A percentile compares a stretch with the other conserved stretches of the same genome.
Conservation (phyloP, 2,888 invertebrate species). For the Cantharis lateralis region DNA sequence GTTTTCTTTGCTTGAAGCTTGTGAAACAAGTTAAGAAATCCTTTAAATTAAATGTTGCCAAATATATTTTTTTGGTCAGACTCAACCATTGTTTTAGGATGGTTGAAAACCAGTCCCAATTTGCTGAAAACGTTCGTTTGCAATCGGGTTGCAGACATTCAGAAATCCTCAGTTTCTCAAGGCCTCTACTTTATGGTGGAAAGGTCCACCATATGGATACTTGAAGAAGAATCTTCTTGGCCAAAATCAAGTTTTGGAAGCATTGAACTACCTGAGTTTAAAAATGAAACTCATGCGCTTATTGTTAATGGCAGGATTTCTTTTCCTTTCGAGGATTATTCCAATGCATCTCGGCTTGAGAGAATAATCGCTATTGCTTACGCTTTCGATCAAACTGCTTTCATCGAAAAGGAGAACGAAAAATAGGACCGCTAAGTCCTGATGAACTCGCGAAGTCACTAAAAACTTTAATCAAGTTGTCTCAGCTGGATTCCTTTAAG, state of each 20-base stretch:
- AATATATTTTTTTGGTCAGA: slow-evolving; percentile 35
- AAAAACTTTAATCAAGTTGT: background rate
- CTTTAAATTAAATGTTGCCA: slow-evolving; percentile 15
- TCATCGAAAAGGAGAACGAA: too few species aligned
- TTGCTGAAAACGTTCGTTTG: slow-evolving; percentile 38
- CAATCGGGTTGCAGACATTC: slow-evolving; percentile 18
- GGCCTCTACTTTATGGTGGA: too few species aligned
- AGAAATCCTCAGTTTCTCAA: too few species aligned
- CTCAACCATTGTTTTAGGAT: slow-evolving; percentile 37
- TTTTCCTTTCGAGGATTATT: background rate
- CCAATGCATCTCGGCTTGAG: background rate
- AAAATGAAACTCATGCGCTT: background rate
- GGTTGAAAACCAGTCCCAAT: slow-evolving; percentile 30
- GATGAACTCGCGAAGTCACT: background rate
- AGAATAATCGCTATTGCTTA: too few species aligned
- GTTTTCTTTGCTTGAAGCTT: too few species aligned
- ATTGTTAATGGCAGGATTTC: background rate
- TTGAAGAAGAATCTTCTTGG: slow-evolving; percentile 9
- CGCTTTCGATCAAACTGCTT: too few species aligned
- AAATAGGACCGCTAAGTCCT: too few species aligned
- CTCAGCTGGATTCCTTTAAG: background rate
- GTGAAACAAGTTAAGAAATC: background rate
- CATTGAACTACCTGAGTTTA: background rate
- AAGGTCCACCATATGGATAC: too few species aligned
- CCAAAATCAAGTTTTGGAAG: background rate